A percentile compares a stretch with the other conserved stretches of the same genome.
These are phyloP conservation scores for Erpornis zantholeuca DNA, from an alignment of 2,113 vertebrate species.

Conservation along the genomic window DNA sequence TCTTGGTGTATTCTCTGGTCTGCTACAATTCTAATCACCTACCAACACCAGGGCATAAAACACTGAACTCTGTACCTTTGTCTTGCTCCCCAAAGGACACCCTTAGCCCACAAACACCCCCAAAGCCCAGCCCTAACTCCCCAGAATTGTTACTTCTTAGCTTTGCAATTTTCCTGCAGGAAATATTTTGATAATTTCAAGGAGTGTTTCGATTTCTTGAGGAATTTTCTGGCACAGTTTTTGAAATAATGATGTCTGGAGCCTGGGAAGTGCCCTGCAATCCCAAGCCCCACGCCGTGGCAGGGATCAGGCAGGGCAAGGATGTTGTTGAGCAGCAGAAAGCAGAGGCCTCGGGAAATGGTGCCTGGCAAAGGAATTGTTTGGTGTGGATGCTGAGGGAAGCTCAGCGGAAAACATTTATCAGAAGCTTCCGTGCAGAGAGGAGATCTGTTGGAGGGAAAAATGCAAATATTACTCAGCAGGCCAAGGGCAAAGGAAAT, in stretches of 20 bases:
- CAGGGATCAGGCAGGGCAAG: background rate
- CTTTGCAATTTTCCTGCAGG: background rate
- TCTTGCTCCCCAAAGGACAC: background rate
- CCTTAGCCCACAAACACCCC: background rate
- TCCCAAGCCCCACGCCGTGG: background rate
- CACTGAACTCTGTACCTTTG: background rate
- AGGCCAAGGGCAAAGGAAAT: conserved; percentile 56
- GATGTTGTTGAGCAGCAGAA: background rate
- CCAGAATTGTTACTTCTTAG: background rate
- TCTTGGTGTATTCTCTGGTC: background rate
- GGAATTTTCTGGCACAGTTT: fast-evolving
- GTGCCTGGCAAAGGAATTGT: conserved; percentile 25
- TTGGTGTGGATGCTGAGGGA: conserved; percentile 36
- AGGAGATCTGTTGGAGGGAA: conserved; percentile 11
- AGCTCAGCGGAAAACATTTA: conserved; percentile 58
- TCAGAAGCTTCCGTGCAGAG: conserved; percentile 51
- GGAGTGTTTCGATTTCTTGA: background rate
- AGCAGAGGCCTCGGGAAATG: conserved; percentile 53
- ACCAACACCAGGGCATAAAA: background rate
- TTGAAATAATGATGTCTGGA: background rate
- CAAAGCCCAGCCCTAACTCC: background rate
- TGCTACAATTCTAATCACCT: background rate
- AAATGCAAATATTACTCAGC: conserved; percentile 66
- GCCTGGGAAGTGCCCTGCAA: background rate
- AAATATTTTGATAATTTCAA: background rate